phyloP scores from a whole-genome alignment of 2,888 invertebrate genomes.

The Lepidochitona cinerea region DNA sequence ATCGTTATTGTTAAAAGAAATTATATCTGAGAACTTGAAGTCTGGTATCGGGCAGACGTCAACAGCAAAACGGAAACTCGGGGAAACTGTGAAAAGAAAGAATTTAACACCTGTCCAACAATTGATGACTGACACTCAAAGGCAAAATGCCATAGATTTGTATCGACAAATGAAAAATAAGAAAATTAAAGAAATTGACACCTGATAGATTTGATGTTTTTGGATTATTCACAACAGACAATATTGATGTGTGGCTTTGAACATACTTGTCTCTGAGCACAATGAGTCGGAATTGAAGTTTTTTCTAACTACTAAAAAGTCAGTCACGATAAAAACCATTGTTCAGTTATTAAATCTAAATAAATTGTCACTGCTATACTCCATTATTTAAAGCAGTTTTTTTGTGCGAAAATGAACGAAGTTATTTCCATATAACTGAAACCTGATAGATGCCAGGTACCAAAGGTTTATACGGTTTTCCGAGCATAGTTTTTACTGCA shows the following conservation, averaged over 20 bases:
- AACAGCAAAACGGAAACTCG: conserved; percentile 32
- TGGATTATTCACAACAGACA: neutral
- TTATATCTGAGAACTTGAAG: conserved; percentile 31
- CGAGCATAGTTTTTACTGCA: no score
- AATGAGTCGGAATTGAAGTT: neutral
- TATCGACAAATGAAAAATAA: conserved; percentile 53
- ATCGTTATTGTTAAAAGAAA: conserved; percentile 45
- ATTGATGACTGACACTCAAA: conserved; percentile 44
- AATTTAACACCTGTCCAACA: conserved; percentile 49
- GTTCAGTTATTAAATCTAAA: no score
- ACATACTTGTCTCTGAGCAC: neutral
- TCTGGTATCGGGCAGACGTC: neutral
- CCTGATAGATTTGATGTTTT: neutral
- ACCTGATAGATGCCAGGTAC: no score
- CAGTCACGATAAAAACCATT: no score
- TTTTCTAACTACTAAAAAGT: no score
- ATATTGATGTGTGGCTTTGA: neutral
- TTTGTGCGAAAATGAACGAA: no score
- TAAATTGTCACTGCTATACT: no score
- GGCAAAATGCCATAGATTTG: conserved; percentile 48
- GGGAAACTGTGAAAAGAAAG: conserved; percentile 52
- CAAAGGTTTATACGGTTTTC: no score
- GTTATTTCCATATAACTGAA: no score
- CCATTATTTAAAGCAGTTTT: no score
- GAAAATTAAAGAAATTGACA: conserved; percentile 4